Percentiles rank a stretch among this genome's conserved stretches.
phyloP scores from a whole-genome alignment of 1,140 invertebrate genomes.

The Sipha flava region DNA sequence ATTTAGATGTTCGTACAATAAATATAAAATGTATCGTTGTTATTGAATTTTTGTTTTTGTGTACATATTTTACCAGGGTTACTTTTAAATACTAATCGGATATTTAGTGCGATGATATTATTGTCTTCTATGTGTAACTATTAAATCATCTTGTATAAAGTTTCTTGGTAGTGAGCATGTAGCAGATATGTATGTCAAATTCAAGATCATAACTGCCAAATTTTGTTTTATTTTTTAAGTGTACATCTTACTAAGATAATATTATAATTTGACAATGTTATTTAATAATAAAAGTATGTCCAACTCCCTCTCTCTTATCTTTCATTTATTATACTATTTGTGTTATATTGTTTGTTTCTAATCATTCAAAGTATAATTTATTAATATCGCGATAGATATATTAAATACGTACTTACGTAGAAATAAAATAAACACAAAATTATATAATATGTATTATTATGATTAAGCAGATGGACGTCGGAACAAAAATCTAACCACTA shows the following conservation, averaged over 20 bases:
- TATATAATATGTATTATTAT: too few relatives aligned
- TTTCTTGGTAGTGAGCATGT: neutral
- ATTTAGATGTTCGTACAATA: neutral
- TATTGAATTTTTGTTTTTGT: neutral
- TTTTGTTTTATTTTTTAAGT: neutral
- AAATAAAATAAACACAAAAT: too few relatives aligned
- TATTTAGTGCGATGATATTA: neutral
- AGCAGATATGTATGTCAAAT: neutral
- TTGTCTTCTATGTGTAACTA: neutral
- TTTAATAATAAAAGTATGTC: neutral
- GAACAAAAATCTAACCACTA: too few relatives aligned
- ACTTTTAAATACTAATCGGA: neutral
- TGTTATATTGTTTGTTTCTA: neutral
- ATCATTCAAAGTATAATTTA: too few relatives aligned
- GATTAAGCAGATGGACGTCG: too few relatives aligned
- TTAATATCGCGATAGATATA: too few relatives aligned
- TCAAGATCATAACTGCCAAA: neutral
- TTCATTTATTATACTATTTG: too few relatives aligned
- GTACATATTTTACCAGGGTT: constrained; percentile 21
- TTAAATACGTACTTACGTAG: too few relatives aligned
- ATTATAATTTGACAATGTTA: neutral
- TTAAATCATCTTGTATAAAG: neutral
- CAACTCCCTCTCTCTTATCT: too few relatives aligned
- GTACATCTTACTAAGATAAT: neutral
- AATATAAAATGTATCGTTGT: neutral